Base-by-base conservation (phyloP, 2,888 invertebrate genomes). In the Phania funesta region DNA sequence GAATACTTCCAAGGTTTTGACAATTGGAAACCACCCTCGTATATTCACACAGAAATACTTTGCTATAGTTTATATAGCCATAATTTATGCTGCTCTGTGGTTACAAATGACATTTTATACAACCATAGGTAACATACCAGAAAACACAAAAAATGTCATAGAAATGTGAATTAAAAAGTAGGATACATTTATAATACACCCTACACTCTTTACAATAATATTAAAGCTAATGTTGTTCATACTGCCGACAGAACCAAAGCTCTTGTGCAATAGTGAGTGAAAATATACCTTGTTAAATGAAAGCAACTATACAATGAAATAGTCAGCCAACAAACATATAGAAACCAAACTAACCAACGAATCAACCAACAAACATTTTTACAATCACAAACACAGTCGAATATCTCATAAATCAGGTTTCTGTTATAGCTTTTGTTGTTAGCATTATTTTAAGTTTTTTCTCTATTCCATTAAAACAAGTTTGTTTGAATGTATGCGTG, bases 341-440 rank as follows among this genome's bases (percentile, higher is more conserved):
- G n/a, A 18, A 22, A 46, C 18, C 52, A 3, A 60, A 74, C 24
- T 11, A 32, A 56, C 46, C 54, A 48, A 74, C 5, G 9, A 41
- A 73, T 52, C 8, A 62, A 58, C 60, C 60, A 62, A 46, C 64
- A 78, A 78, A 64, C 29, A 38, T 58, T 52, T 54, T 70, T 52
- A 22, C 65, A 82, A 78, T 75, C 44, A 48, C 74, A 60, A 82
- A 75, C 64, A 24, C 74, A 74, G 54, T 68, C 38, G 62, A 38
- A 46, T 65, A 52, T 82, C 77, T 50, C 81, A 82, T 82, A 82
- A 82, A 82, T 82, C 82, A 74, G 74, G 74, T 64, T 77, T 75
- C 74, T 74, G 73, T 77, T 81, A 77, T 62, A 56, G 62, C 41
- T 44, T 0, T 64, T 67, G 44, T 22, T 32, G 44, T 20, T 50